Base-by-base conservation (phyloP, 2,113 vertebrate genomes). In the Tylochromis polylepis region DNA sequence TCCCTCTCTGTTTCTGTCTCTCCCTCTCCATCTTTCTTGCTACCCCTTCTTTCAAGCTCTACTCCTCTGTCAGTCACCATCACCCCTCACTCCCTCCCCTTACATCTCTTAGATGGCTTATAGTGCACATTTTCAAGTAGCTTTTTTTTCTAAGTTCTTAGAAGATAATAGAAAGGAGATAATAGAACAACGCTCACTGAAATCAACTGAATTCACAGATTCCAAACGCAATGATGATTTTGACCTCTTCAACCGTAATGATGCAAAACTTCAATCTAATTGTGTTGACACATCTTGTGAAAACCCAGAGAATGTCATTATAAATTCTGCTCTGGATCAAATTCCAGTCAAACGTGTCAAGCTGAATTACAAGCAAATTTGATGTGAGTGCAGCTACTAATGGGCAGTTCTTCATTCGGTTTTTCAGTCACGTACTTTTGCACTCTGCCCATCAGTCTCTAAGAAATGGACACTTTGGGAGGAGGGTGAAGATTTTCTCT, bases 311-410 rank as follows among this genome's bases (percentile, higher is more conserved):
- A 62, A 7, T 31, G 51, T 55, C 82, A 78, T 88, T 83, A 83
- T 11, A 62, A 34, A 89, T 90, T 88, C 81, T 11, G 29, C 80
- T 87, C 83, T 10, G 34, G 41, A 84, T 91, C 90, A 92, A 80
- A 90, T 84, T 85, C 77, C 34, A 79, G 90, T 93, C 87, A 93
- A 87, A 94, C 11, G 16, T 88, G 90, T 92, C 93, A 90, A 81
- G 51, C 27, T 82, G 82, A 86, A 84, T 94, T 89, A 91, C 79
- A 59, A 57, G 82, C 82, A 79, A 91, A 89, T 87, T 41, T 55
- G 83, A 85, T 59, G 84, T 8, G 67, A 79, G 87, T 55, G 87
- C 83, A 79, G 80, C 84, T 34, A 34, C 56, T 86, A 85, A 91
- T 87, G 75, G 86, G 83, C 86, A 34, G 79, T n/a, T 12, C 59